Base-by-base conservation (phyloP, 64 coral and sea anemone genomes). In the Orbicella faveolata region DNA sequence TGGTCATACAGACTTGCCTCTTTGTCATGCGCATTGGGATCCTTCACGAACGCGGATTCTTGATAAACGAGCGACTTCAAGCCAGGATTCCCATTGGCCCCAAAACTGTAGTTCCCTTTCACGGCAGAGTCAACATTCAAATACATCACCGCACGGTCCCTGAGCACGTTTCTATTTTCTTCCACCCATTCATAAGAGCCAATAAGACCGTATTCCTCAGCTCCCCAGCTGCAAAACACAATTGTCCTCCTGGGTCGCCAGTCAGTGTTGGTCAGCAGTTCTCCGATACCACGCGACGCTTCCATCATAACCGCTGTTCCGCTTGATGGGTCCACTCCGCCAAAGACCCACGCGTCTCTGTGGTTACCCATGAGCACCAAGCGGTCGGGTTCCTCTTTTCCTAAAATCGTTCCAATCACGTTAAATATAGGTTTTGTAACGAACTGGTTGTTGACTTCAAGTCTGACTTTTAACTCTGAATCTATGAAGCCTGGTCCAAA, bases 261-360 rank as follows among this genome's bases (percentile, higher is more conserved):
- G 1, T 83, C 84, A 64, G 52, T 63, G 17, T 61, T 88, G 21
- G 4, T 25, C 6, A 75, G 14, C 19, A 88, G 23, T 30, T 53
- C 21, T 39, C 85, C 85, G 2, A 88, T 14, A 9, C 69, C 85
- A 54, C 85, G 68, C 57, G 85, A 75, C 13, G 75, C 6, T 41
- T 96, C 94, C 87, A 89, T 92, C 54, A 96, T 61, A 19, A 92
- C 84, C 11, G 90, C 74, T 61, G 94, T 96, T 52, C 94, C 94
- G 53, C 94, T 96, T 48, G 74, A 61, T 35, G 94, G 94, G 80
- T 96, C 94, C 39, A 74, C 84, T 48, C 86, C 94, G 15, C 94
- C 94, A n/a, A 86, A 96, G 16, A 96, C 90, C 94, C 94, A 96
- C 2, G 94, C 94, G 63, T 96, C 94, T 87, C 94, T 72, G 63